Conservation (phyloP, 2,797 vertebrate genomes). For the Remorina albescens region DNA sequence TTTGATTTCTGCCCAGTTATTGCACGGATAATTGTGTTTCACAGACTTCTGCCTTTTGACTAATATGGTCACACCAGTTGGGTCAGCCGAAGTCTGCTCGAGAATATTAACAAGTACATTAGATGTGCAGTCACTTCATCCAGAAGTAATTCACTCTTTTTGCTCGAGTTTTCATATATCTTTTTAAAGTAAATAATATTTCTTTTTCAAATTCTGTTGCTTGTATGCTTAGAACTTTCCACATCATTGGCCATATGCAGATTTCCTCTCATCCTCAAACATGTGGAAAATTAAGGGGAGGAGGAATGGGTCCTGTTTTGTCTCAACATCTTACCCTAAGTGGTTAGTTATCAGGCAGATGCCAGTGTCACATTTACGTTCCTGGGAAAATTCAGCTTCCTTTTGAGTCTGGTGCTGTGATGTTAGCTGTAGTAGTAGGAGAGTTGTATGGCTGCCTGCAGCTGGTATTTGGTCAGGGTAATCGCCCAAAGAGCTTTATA, state of each 20-base stretch:
- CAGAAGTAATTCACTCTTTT: background rate
- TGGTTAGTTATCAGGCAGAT: no score
- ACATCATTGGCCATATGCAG: background rate
- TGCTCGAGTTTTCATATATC: background rate
- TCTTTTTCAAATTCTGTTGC: background rate
- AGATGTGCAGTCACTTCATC: background rate
- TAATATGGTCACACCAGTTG: conserved; percentile 5
- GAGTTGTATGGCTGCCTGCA: no score
- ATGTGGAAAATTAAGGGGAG: no score
- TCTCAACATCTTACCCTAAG: no score
- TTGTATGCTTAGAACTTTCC: background rate
- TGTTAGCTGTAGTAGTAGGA: no score
- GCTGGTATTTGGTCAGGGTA: no score
- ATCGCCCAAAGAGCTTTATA: no score
- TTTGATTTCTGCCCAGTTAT: conserved; percentile 27
- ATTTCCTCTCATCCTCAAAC: no score
- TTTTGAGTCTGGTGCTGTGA: no score
- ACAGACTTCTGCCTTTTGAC: conserved; percentile 15
- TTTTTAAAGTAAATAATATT: background rate
- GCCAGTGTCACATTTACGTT: no score
- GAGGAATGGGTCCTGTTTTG: no score
- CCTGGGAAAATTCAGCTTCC: no score
- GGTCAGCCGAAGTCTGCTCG: background rate
- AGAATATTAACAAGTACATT: conserved; percentile 1
- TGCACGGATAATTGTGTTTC: conserved; percentile 17